phyloP scores from a whole-genome alignment of 2,113 vertebrate species.

The Anas platyrhynchos region DNA sequence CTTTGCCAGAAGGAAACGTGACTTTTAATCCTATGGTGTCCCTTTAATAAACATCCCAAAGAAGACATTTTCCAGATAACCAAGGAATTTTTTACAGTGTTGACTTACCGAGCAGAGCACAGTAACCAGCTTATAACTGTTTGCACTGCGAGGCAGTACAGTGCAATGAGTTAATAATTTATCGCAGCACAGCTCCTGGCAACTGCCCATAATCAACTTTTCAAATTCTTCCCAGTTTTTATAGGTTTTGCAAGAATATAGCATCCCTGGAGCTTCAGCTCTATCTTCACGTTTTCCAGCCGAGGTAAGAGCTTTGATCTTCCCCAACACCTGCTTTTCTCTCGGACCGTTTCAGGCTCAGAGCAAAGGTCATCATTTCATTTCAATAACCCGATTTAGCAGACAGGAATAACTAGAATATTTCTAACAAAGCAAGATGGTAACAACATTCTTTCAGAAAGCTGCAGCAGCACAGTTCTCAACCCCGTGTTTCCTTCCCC shows the following conservation, averaged over 20 bases:
- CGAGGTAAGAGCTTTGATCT: constrained; percentile 1
- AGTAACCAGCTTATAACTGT: constrained; percentile 56
- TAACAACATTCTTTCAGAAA: constrained; percentile 18
- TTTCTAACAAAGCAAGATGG: constrained; percentile 33
- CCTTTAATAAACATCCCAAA: constrained; percentile 49
- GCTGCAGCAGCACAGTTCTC: neutral
- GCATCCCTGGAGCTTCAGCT: neutral
- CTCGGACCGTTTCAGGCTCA: neutral
- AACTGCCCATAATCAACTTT: constrained; percentile 44
- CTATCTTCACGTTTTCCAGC: neutral
- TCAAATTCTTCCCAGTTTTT: constrained; percentile 40
- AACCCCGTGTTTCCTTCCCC: neutral
- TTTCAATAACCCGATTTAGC: constrained; percentile 40
- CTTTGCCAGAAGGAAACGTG: neutral
- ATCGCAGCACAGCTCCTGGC: constrained; percentile 44
- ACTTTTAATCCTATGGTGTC: neutral
- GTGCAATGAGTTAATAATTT: constrained; percentile 71
- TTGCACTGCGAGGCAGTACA: constrained; percentile 46
- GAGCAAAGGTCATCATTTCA: neutral
- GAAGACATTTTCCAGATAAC: constrained; percentile 62
- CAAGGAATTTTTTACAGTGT: constrained; percentile 62
- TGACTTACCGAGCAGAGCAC: constrained; percentile 60
- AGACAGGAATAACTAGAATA: constrained; percentile 8
- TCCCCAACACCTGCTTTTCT: constrained; percentile 11
- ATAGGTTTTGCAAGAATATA: neutral